These are phyloP conservation scores for Pantherophis guttatus DNA, from an alignment of 2,113 vertebrate genomes.

Conservation along the genomic window DNA sequence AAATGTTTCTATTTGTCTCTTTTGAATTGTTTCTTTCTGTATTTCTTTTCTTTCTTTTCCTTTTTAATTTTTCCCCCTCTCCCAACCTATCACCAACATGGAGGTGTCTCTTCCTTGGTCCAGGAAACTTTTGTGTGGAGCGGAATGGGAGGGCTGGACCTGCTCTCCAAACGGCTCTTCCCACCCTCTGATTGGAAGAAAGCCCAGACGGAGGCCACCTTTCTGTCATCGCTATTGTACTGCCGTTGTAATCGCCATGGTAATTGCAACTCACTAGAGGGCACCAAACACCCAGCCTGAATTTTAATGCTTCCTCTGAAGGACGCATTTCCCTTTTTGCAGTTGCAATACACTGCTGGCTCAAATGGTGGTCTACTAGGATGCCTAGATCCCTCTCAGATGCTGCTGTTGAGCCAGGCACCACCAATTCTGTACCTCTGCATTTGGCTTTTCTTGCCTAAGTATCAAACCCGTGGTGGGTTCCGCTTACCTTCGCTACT, in stretches of 20 bases:
- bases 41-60: no score
- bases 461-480: no score
- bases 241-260: neutral
- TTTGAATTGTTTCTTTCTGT: no score
- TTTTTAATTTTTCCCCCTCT: no score
- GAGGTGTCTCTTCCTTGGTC: neutral
- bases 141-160: no score
- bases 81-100: neutral
- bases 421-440: neutral
- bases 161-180: no score
- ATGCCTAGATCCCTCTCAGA: neutral
- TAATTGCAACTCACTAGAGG: slow-evolving; percentile 31
- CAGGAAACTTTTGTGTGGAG: no score
- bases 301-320: neutral
- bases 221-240: neutral
- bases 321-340: neutral
- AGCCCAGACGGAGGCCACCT: neutral
- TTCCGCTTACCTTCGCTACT: no score
- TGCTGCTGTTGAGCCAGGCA: neutral
- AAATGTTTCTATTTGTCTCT: no score
- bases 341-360: neutral
- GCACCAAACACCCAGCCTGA: slow-evolving; percentile 1
- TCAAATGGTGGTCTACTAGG: neutral
- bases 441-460: no score
- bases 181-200: no score